Percentiles rank a stretch among this genome's conserved stretches.
Conservation (phyloP, 2,888 invertebrate genomes). For the Polydrusus tereticollis region DNA sequence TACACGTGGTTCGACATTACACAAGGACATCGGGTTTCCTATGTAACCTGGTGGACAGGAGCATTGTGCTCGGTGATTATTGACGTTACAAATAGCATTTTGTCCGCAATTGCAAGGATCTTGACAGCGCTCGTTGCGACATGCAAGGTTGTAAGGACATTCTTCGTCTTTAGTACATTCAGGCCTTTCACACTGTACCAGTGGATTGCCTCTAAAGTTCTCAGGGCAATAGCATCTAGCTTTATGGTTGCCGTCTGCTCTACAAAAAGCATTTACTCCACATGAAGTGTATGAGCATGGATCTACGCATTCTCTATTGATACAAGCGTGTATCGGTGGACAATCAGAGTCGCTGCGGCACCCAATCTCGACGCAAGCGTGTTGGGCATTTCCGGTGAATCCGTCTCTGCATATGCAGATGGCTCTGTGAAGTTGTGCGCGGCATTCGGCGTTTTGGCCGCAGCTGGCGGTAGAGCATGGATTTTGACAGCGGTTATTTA, state of each 20-base stretch:
- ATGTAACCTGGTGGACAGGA: conserved; percentile 85
- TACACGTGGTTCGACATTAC: conserved; percentile 72
- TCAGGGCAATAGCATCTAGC: conserved; percentile 87
- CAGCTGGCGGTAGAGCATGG: conserved; percentile 81
- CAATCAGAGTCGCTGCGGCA: conserved; percentile 90
- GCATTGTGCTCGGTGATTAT: conserved; percentile 82
- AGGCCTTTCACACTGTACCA: conserved; percentile 80
- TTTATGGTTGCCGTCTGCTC: conserved; percentile 81
- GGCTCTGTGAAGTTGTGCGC: conserved; percentile 83
- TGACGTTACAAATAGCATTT: conserved; percentile 81
- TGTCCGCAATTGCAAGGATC: conserved; percentile 89
- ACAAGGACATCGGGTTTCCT: conserved; percentile 82
- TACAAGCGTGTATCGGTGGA: conserved; percentile 83
- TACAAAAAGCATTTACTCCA: conserved; percentile 83
- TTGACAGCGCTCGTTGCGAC: conserved; percentile 82
- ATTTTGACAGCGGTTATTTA: conserved; percentile 79
- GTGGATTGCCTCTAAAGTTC: conserved; percentile 85
- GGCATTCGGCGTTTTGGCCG: conserved; percentile 83
- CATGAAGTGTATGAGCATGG: conserved; percentile 86
- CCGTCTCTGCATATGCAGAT: conserved; percentile 86
- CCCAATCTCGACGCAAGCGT: conserved; percentile 83
- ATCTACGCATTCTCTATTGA: conserved; percentile 84
- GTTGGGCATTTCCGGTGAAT: conserved; percentile 86
- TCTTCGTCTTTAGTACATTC: conserved; percentile 84
- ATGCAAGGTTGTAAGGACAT: conserved; percentile 84